A percentile compares a stretch with the other conserved stretches of the same genome.
These are phyloP conservation scores for Tenebrosternarchus preto DNA, from an alignment of 2,113 vertebrate species.

Conservation along the genomic window DNA sequence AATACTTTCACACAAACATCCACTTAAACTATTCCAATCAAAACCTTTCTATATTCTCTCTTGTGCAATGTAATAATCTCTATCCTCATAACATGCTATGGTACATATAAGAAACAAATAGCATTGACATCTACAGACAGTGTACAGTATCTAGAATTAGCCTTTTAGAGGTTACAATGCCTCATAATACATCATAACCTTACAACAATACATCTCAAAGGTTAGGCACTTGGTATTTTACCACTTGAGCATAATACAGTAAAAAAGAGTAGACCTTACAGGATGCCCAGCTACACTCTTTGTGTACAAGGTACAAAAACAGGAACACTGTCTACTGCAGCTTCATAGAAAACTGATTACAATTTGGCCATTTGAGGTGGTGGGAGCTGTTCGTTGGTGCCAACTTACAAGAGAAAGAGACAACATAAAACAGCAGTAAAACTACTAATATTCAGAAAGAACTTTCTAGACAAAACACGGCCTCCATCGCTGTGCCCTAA, in stretches of 20 bases:
- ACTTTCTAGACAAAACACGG: conserved; percentile 15
- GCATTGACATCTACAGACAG: conserved; percentile 43
- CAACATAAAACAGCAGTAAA: conserved; percentile 22
- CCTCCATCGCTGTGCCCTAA: background rate
- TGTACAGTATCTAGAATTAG: conserved; percentile 32
- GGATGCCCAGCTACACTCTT: conserved; percentile 65
- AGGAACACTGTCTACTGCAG: conserved; percentile 73
- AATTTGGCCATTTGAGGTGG: conserved; percentile 54
- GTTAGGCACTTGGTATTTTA: conserved; percentile 93
- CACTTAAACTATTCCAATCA: conserved; percentile 17
- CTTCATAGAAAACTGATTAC: conserved; percentile 71
- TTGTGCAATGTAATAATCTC: conserved; percentile 47
- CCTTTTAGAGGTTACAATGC: conserved; percentile 38
- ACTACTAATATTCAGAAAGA: conserved; percentile 4
- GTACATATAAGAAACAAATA: conserved; percentile 33
- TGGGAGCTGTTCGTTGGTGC: conserved; percentile 35
- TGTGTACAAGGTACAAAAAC: conserved; percentile 67
- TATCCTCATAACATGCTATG: conserved; percentile 40
- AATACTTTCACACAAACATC: conserved; percentile 29
- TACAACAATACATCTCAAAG: conserved; percentile 63
- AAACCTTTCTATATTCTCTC: conserved; percentile 33
- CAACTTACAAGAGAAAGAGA: conserved; percentile 65
- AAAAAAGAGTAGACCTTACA: conserved; percentile 73
- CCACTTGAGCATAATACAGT: conserved; percentile 71
- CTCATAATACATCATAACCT: conserved; percentile 54